Base-by-base conservation (phyloP, 2,797 vertebrate genomes). In the Melanotaenia nigrans region DNA sequence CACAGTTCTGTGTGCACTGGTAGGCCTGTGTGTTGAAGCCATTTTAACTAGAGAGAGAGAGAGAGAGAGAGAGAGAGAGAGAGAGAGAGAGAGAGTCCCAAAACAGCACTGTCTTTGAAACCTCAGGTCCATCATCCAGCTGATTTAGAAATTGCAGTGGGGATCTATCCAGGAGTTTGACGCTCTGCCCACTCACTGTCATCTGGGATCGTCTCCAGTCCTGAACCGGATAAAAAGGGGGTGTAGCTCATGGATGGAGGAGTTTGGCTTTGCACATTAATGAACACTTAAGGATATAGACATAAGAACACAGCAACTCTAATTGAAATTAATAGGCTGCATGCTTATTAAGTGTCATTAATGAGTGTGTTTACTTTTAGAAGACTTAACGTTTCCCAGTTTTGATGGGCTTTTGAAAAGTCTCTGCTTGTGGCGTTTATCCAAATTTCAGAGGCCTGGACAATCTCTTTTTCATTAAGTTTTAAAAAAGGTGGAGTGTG, bases 281-380 rank as follows among this genome's bases (percentile, higher is more conserved):
- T 66, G 33, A 35, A 28, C 40, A 22, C 40, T 51, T 55, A 24
- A 11, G 28, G 35, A 51, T 2, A 13, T 33, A 42, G 11, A 45
- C 65, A 35, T 47, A 56, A 55, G 63, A 53, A 77, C 35, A 42
- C 58, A 61, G 71, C 33, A 68, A 49, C 58, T 73, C 59, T 71
- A 65, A 65, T 61, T 69, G 36, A 55, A 73, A 71, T 81, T 30
- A 78, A 63, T 61, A 47, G 40, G 65, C 77, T 81, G 77, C 62
- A 10, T n/a, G 36, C 24, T 59, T 12, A 24, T 62, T 18, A 49
- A 49, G 16, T 45, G 10, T 18, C 6, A 4, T 32, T 30, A 62
- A 47, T 62, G 61, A 49, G 25, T 32, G 16, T 30, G 47, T 65
- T 47, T 45, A 57, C 12, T n/a, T 6, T 47, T n/a, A 47, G 45